A percentile compares a stretch with the other conserved stretches of the same genome.
Conservation (phyloP, 2,113 vertebrate species). For the Odontophorus gujanensis region DNA sequence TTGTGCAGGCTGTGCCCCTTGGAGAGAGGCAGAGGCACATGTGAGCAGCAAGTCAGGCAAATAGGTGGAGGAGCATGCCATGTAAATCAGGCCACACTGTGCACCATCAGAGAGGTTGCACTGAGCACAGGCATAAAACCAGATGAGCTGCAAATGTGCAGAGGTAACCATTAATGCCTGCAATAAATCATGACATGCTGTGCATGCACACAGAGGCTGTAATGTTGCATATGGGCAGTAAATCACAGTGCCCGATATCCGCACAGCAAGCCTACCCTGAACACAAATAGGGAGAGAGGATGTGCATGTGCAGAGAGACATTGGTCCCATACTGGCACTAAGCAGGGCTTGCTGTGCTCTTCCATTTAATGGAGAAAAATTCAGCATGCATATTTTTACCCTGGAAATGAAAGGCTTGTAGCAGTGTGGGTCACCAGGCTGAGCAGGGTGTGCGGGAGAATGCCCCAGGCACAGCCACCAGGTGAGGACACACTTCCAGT, state of each 20-base stretch:
- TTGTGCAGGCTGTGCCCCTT: background rate
- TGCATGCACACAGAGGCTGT: background rate
- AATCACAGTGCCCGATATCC: background rate
- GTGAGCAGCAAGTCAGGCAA: background rate
- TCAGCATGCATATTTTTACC: background rate
- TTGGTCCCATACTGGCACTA: background rate
- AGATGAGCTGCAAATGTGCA: background rate
- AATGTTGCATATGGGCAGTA: accelerated
- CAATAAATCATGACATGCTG: background rate
- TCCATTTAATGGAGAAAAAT: background rate
- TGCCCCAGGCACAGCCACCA: background rate
- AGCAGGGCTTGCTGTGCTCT: background rate
- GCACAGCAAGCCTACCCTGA: background rate
- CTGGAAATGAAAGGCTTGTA: background rate
- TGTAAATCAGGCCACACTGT: background rate
- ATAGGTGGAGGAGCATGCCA: background rate
- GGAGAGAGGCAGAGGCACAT: background rate
- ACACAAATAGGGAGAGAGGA: background rate
- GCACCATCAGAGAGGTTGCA: accelerated
- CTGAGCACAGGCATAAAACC: background rate
- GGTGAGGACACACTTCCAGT: background rate
- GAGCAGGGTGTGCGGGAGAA: background rate
- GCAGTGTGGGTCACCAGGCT: background rate
- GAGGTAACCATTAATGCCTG: background rate
- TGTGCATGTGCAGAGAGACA: background rate